Evolutionary conservation across 2,797 vertebrate species (phyloP).

Genomic region (Nyctibius grandis): DNA sequence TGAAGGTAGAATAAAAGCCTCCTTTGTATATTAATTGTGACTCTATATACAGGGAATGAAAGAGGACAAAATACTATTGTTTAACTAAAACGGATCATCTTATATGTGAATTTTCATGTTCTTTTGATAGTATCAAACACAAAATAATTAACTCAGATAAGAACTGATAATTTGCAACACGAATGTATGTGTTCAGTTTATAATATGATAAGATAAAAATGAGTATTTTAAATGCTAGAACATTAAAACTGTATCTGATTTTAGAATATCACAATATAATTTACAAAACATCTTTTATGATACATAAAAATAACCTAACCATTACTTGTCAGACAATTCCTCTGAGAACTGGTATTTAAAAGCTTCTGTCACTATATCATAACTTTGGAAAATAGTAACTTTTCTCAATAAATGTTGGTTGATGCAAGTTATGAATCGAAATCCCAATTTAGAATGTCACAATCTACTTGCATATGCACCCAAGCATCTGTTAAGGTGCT

Average conservation of each 20-base stretch:
- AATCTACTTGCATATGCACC: background rate
- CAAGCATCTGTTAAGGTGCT: background rate
- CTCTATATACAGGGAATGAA: background rate
- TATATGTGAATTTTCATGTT: background rate
- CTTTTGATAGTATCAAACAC: background rate
- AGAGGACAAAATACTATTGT: background rate
- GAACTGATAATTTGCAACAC: background rate
- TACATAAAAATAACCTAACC: background rate
- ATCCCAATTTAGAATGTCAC: background rate
- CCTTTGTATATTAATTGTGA: background rate
- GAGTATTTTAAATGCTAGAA: background rate
- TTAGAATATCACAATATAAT: background rate
- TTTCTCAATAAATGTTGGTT: background rate
- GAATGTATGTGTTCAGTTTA: background rate
- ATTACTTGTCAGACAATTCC: background rate
- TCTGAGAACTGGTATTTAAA: background rate
- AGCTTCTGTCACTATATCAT: background rate
- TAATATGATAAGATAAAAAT: background rate
- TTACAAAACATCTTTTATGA: background rate
- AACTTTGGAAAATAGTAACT: background rate
- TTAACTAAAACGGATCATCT: background rate
- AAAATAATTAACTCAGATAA: background rate
- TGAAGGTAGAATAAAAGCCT: background rate
- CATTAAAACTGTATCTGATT: background rate
- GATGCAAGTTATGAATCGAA: background rate